Conservation (phyloP, 2,797 vertebrate species). For the Oophaga sylvatica region DNA sequence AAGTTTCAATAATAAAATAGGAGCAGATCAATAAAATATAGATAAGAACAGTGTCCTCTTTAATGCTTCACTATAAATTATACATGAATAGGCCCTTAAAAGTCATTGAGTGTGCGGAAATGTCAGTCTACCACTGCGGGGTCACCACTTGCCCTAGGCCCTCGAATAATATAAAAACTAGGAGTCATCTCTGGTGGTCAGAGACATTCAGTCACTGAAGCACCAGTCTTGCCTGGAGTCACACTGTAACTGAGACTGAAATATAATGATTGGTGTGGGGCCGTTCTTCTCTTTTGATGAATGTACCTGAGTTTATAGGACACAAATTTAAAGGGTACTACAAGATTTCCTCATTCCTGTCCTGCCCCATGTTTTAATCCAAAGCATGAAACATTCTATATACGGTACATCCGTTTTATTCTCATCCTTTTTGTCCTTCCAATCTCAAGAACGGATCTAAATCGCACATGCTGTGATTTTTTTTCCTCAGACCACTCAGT, state of each 20-base stretch:
- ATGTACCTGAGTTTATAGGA: not conserved
- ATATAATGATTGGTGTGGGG: slow-evolving; percentile 19
- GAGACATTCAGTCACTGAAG: slow-evolving; percentile 30
- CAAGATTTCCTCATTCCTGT: not conserved
- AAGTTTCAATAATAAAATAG: not conserved
- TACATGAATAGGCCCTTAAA: slow-evolving; percentile 39
- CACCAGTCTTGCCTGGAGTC: slow-evolving; percentile 10
- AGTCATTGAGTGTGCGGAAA: slow-evolving; percentile 38
- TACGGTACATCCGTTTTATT: too few relatives aligned
- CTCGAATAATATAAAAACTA: slow-evolving; percentile 45
- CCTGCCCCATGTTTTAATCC: not conserved
- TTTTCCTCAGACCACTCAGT: too few relatives aligned
- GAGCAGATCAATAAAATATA: not conserved
- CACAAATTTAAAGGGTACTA: not conserved
- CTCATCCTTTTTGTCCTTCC: too few relatives aligned
- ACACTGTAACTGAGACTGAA: slow-evolving; percentile 18
- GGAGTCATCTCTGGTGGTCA: slow-evolving; percentile 38
- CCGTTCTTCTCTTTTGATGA: not conserved
- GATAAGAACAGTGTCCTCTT: slow-evolving; percentile 17
- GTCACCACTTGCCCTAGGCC: slow-evolving; percentile 44
- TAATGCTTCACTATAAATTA: slow-evolving; percentile 16
- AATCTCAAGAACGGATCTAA: too few relatives aligned
- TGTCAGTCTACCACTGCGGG: slow-evolving; percentile 39
- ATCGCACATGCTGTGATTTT: too few relatives aligned
- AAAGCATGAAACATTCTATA: not conserved